Percentiles rank a stretch among this genome's conserved stretches.
These are phyloP conservation scores for Ceyx erithaca DNA, from an alignment of 2,797 vertebrate genomes.

Conservation along the genomic window DNA sequence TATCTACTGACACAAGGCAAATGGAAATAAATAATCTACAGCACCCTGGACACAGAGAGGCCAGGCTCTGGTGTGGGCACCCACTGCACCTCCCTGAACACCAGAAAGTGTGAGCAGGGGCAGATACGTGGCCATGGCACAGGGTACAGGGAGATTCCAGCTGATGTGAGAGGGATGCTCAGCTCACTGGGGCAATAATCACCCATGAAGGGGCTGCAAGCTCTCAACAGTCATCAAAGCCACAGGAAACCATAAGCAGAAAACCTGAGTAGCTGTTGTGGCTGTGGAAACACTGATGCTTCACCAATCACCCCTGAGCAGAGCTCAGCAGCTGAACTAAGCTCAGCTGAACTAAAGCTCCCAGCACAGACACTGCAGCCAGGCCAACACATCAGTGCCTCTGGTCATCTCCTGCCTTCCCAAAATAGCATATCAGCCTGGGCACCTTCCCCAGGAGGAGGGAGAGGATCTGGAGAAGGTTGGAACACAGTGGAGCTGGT, in stretches of 20 bases:
- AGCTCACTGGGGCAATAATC: background rate
- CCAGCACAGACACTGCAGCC: background rate
- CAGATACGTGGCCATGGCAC: too few species aligned
- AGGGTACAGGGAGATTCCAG: background rate
- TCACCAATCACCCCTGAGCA: background rate
- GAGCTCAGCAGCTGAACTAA: background rate
- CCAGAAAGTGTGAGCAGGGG: background rate
- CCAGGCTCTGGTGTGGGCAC: background rate
- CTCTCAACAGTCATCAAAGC: background rate
- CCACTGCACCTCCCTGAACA: rapidly evolving
- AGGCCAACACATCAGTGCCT: background rate
- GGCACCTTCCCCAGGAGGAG: background rate
- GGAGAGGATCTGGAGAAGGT: background rate
- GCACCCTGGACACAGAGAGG: background rate
- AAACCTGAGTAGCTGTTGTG: background rate
- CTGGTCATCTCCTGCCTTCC: background rate
- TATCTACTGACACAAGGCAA: background rate
- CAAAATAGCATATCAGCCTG: background rate
- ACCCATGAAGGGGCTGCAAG: rapidly evolving
- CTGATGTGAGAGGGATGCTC: background rate
- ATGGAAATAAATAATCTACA: background rate
- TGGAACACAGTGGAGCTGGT: background rate
- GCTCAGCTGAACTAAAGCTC: background rate
- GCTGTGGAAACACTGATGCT: background rate
- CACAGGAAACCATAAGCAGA: background rate